Percentiles rank a stretch among this genome's conserved stretches.
Conservation (phyloP, 2,113 vertebrate genomes). For the Lichenostomus cassidix region DNA sequence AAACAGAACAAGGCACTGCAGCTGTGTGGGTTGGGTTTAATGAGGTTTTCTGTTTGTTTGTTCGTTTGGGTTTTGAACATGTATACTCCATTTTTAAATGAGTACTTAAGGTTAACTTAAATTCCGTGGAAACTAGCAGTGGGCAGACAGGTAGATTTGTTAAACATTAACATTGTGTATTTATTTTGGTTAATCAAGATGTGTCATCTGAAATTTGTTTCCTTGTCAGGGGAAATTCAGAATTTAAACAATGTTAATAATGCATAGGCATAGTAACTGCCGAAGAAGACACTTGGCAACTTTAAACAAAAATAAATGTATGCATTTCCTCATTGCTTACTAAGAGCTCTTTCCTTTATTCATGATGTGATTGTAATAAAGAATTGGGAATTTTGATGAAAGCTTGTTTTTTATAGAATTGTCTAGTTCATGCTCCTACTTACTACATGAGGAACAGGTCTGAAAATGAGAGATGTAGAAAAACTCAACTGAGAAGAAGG, state of each 20-base stretch:
- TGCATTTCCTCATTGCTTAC: background rate
- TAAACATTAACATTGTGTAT: background rate
- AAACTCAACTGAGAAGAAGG: background rate
- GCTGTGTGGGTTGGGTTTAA: background rate
- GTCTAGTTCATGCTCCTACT: background rate
- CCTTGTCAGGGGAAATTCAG: background rate
- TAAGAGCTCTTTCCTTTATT: background rate
- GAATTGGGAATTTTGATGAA: background rate
- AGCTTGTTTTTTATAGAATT: background rate
- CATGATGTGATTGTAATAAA: background rate
- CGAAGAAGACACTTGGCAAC: background rate
- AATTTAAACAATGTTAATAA: conserved; percentile 35
- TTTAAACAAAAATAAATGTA: background rate
- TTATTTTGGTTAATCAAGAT: background rate
- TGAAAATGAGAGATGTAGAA: background rate
- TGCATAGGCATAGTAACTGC: background rate
- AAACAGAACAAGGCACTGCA: background rate
- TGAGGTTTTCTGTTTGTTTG: background rate
- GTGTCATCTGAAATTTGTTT: background rate
- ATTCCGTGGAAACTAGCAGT: background rate
- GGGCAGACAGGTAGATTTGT: background rate
- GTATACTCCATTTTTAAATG: background rate
- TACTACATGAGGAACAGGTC: background rate
- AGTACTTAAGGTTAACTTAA: background rate
- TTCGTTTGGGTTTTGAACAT: background rate